Base-by-base conservation (phyloP, 2,888 invertebrate genomes). In the Macrophya annulata region DNA sequence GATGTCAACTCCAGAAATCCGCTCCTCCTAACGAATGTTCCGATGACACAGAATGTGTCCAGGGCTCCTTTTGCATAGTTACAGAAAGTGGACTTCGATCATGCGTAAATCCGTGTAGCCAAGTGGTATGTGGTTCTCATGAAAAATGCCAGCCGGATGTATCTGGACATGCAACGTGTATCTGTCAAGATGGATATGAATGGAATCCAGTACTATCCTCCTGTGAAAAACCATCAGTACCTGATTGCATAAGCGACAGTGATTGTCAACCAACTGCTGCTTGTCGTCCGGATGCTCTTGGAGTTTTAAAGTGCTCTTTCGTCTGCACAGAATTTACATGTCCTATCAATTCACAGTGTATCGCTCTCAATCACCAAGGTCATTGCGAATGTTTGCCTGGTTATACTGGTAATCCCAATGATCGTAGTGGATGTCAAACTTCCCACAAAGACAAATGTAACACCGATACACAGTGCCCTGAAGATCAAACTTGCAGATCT, bases 381-480 rank as follows among this genome's bases (percentile, higher is more conserved):
- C 95, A 96, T 90, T 99, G 99, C 91, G 96, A 97, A 90, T 99
- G 99, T 92, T 94, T 97, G 25, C 94, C 95, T 62, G 98, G 98
- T 4, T 99, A 96, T 93, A 95, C 96, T 15, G 99, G 99, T 59
- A 98, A 99, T 94, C 97, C 98, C 25, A 98, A 98, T 90, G 97
- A 98, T 91, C 95, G 98, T 40, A 96, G 96, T 88, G 98, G 98
- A n/a, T 98, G 98, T 90, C 95, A 96, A 89, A 95, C 95, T 17
- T 93, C 96, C 0, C 94, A 96, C 21, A 96, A 96, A 92, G 96
- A 98, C 90, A 95, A 96, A 92, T 98, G 98, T 90, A 94, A 94
- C 17, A 96, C 96, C 68, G 97, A 98, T 93, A 96, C 96, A 51
- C 97, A 98, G 92, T 98, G 98, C 90, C 94, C 96, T 48, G 98